phyloP scores from a whole-genome alignment of 2,797 vertebrate genomes.

The Chiloscyllium punctatum region DNA sequence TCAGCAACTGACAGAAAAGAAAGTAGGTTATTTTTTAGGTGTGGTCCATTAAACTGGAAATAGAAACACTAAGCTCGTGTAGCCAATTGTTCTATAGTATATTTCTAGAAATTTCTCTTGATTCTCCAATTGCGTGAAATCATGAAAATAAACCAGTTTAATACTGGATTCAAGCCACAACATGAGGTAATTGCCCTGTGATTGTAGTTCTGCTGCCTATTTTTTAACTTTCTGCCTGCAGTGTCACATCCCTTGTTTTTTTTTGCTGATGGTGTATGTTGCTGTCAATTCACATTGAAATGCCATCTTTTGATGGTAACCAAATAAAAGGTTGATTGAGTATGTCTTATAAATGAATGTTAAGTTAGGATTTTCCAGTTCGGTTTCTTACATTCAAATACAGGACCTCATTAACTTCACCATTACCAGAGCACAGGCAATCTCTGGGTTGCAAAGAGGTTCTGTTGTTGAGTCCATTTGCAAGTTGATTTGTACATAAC shows the following conservation, averaged over 20 bases:
- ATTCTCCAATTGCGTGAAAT: not conserved
- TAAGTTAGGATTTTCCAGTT: not conserved
- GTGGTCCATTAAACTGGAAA: not conserved
- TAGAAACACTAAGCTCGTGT: not conserved
- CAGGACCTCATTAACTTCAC: not conserved
- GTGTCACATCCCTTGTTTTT: not conserved
- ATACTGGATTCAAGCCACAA: not conserved
- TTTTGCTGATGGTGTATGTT: not conserved
- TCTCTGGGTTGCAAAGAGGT: too few species aligned
- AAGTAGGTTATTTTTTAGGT: not conserved
- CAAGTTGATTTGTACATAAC: too few species aligned
- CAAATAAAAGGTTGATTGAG: not conserved
- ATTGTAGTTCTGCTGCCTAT: not conserved
- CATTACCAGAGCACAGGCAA: not conserved
- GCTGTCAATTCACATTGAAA: not conserved
- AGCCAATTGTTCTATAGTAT: not conserved
- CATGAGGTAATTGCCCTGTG: not conserved
- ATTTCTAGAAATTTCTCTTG: not conserved
- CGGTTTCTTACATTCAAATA: not conserved
- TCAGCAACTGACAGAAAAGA: not conserved
- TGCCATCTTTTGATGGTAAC: not conserved
- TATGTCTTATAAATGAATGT: not conserved
- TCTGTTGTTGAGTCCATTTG: too few species aligned
- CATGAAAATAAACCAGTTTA: not conserved
- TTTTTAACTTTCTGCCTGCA: not conserved